Evolutionary conservation across 2,888 invertebrate species (phyloP).

Genomic region (Tachina fera): DNA sequence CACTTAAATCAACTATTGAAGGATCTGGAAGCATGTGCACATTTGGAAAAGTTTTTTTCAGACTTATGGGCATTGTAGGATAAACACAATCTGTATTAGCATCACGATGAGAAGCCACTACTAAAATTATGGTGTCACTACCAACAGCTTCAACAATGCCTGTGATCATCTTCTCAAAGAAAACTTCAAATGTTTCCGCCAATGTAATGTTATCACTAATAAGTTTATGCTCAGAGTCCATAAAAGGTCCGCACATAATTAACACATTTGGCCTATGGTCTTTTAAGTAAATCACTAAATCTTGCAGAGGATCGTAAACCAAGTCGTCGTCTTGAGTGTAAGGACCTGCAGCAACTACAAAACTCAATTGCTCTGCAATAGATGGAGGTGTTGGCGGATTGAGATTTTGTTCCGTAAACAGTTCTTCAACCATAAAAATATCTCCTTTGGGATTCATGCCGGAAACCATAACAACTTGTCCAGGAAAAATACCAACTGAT

Average conservation of each 20-base stretch:
- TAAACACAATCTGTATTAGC: slow-evolving; percentile 90
- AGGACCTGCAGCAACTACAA: slow-evolving; percentile 92
- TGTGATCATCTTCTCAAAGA: slow-evolving; percentile 89
- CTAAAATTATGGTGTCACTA: slow-evolving; percentile 88
- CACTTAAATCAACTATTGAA: slow-evolving; percentile 89
- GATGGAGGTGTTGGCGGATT: slow-evolving; percentile 82
- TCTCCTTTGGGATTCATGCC: slow-evolving; percentile 89
- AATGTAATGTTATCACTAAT: slow-evolving; percentile 85
- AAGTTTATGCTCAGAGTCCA: slow-evolving; percentile 88
- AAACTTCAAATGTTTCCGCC: slow-evolving; percentile 88
- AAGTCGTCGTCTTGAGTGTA: slow-evolving; percentile 91
- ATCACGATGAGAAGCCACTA: slow-evolving; percentile 91
- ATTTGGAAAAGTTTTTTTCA: slow-evolving; percentile 85
- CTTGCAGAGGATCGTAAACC: slow-evolving; percentile 91
- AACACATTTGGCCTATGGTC: slow-evolving; percentile 90
- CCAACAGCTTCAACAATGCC: slow-evolving; percentile 87
- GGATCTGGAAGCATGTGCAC: slow-evolving; percentile 91
- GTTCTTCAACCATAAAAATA: slow-evolving; percentile 86
- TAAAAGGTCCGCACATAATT: slow-evolving; percentile 92
- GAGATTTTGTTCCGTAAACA: slow-evolving; percentile 85
- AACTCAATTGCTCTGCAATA: slow-evolving; percentile 85
- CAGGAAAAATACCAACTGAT: slow-evolving; percentile 81
- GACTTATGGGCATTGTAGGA: slow-evolving; percentile 91
- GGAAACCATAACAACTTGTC: slow-evolving; percentile 86
- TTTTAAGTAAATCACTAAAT: slow-evolving; percentile 88